Base-by-base conservation (phyloP, 2,113 vertebrate genomes). In the Cyprinodon brontotheroides region DNA sequence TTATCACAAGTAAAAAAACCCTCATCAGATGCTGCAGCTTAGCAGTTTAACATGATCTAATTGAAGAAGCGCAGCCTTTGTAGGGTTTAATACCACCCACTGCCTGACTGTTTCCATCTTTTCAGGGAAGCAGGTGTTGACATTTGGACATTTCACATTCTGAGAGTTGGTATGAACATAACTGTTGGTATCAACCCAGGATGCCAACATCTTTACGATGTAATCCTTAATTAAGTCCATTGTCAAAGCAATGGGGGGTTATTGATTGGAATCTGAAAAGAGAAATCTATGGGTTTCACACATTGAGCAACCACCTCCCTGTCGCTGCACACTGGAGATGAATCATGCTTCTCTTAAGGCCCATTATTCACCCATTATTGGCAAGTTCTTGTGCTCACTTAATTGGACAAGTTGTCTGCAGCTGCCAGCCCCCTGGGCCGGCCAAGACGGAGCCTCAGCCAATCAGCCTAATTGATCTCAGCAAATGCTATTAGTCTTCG, bases 341-440 rank as follows among this genome's bases (percentile, higher is more conserved):
- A 87, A 89, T 92, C 86, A 71, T 77, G 13, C 73, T 68, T 84
- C 89, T 83, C 80, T 80, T 87, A 89, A 89, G 88, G 89, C 77
- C 87, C 86, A 90, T 92, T 90, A 92, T 91, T 92, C 90, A 93
- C 89, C 75, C 85, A 78, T 92, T 94, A 93, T 93, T 92, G 92
- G 88, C 90, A 90, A 88, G 71, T 84, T 73, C 89, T 87, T 81
- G 86, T 83, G 85, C 88, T 90, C 77, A 82, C 91, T 90, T 94
- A 91, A 93, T 93, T 93, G 91, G 93, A 91, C 90, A 87, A 90
- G 89, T 91, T 91, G 86, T 90, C 87, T 87, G 78, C 75, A 87
- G 83, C 87, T 89, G 91, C 88, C 88, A 90, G 86, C 78, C 83
- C 86, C 87, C 77, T 74, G 86, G 86, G 83, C 81, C 70, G 84